Base-by-base conservation (phyloP, 2,797 vertebrate genomes). In the Oryzias dopingdopingensis region DNA sequence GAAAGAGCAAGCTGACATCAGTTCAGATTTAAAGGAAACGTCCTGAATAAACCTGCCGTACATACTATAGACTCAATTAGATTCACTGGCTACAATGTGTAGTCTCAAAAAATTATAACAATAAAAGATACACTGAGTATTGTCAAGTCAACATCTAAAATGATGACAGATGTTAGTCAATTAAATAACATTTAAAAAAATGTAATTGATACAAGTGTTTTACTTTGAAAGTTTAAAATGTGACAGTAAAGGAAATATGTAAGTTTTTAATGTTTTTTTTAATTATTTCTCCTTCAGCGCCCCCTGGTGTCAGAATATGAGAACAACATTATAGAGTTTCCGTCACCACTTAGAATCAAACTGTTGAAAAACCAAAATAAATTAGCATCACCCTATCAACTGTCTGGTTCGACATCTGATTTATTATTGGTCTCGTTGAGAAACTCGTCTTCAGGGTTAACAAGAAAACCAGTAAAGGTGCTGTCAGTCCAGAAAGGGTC, bases 401-500 rank as follows among this genome's bases (percentile, higher is more conserved):
- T 84, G 37, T 65, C 77, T 23, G 57, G 65, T 59, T 79, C 60
- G 59, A 65, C 41, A 54, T 86, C 87, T 29, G 80, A 79, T 61
- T 82, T 88, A 6, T 46, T 76, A 49, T 94, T 93, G 12, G 89
- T 73, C 68, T 93, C 90, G 16, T 79, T 91, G 57, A 94, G 84
- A 85, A 90, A 91, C 18, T 91, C 91, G 79, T 93, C 92, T 61
- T 99, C 95, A 0, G 95, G 90, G 0, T 96, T 98, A 77, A 99
- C 94, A 23, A 99, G 93, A 70, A 99, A 99, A 42, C 97, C 97
- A 0, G 96, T 98, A 79, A 99, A 99, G 49, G 96, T 92, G 79
- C 97, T 98, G 85, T 99, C 97, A 6, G 96, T 96, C 96, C 96
- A 98, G 84, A 95, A 97, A 1, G 96, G 96, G 82, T 99, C 97